These are phyloP conservation scores for Myotis daubentonii DNA, from an alignment of 2,797 vertebrate genomes.

Conservation along the genomic window DNA sequence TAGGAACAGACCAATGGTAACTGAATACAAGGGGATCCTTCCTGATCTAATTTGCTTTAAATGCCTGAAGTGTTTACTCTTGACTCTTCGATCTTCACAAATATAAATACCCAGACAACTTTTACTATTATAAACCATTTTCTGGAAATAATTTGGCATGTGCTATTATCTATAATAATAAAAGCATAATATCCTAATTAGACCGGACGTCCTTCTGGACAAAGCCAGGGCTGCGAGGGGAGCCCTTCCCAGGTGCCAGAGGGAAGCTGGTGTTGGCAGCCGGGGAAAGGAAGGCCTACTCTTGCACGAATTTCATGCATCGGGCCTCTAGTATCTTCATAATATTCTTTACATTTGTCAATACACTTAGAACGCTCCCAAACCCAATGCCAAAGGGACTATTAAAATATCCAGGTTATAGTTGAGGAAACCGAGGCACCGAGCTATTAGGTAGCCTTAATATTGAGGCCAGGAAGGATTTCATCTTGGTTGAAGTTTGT, in stretches of 20 bases:
- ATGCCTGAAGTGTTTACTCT: neutral
- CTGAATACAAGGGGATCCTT: neutral
- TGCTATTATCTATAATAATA: neutral
- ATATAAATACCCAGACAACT: neutral
- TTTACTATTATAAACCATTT: neutral
- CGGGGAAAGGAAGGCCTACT: too few species aligned
- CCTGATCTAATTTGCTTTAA: slow-evolving; percentile 40
- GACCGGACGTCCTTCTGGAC: too few species aligned
- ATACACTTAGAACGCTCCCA: neutral
- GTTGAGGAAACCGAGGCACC: neutral
- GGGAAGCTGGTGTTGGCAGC: too few species aligned
- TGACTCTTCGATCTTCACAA: neutral
- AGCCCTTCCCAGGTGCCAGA: too few species aligned
- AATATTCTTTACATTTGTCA: neutral
- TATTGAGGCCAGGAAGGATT: neutral
- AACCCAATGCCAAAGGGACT: neutral
- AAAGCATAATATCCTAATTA: too few species aligned
- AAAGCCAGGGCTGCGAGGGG: too few species aligned
- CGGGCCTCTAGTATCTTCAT: neutral
- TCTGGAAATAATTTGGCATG: slow-evolving; percentile 58
- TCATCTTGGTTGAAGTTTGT: neutral
- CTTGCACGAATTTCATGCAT: too few species aligned
- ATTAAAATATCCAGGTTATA: slow-evolving; percentile 9
- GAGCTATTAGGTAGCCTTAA: neutral
- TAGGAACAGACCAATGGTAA: neutral